Evolutionary conservation across 1,140 invertebrate species (phyloP), one percentile per base, ranked within the genome.

Genomic region (Zaprionus inermis): DNA sequence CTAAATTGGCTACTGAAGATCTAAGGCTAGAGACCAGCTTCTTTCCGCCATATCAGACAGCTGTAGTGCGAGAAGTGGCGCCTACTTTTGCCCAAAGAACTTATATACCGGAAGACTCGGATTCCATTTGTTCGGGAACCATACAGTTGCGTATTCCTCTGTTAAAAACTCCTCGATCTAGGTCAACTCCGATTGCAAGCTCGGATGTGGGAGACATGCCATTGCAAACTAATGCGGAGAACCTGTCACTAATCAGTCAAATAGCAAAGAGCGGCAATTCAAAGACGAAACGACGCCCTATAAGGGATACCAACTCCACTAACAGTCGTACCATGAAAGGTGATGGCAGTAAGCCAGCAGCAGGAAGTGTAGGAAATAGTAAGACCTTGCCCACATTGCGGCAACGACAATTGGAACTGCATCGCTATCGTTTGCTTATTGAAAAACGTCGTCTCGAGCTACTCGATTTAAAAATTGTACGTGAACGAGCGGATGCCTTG

Each of bases 401-500:
- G 0, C 85, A 91, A 32, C 78, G 90, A 4, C 85, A 91, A 58
- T 66, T 67, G 30, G 90, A 91, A 34, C 49, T 91, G 3, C 90
- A 91, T 75, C 80, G 75, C 18, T 78, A 77, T 56, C 90, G 90
- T 10, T 44, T 91, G 22, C 65, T 71, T 18, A 76, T 91, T 9
- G 90, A 91, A 55, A 72, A 77, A 38, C 76, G 86, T 7, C 90
- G 90, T 3, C 61, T 91, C 16, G 80, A 90, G 38, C 57, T 91
- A 0, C 60, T 91, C 2, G 82, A 91, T 41, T 34, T 91, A 3
- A 91, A 91, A 51, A 78, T 91, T 9, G 70, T 72, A 12, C 78
- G 90, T 11, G 90, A 91, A 58, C 76, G 85, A 2, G 85, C 91
- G 34, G 90, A 91, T 30, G 72, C 90, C 11, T 22, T 90, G 41